Evolutionary conservation across 2,113 vertebrate species (phyloP), one percentile per base, ranked within the genome.

Genomic region (Epinephelus cyanopodus): DNA sequence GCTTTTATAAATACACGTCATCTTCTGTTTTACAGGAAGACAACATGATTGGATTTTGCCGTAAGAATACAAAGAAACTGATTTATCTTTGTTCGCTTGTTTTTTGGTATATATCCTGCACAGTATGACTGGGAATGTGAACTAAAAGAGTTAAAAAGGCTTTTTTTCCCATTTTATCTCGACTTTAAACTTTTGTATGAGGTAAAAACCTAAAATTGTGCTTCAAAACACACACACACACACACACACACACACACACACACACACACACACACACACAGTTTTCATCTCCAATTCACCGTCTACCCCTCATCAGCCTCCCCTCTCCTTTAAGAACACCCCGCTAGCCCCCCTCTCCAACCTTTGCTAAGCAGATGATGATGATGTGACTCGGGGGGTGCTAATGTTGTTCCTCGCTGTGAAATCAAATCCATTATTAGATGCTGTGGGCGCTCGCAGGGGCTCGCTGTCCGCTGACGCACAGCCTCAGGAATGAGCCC

Each of bases 401-500:
- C 74, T 71, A 57, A 81, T 67, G 67, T 78, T 80, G 87, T 78
- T 92, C 60, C 87, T 90, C 60, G 50, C 86, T 88, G 79, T 84
- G 89, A 94, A 91, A 92, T 88, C 83, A 82, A 82, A 86, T 87
- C 78, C 84, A 77, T 92, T 92, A 92, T 92, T 90, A 84, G 91
- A 85, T 54, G 84, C 79, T 54, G 61, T 56, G 75, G 64, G 86
- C 84, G 80, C 82, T 89, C 84, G 17, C 67, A 62, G 85, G 89
- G 92, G 87, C 92, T 87, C 76, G 84, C 78, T 81, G 92, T 88
- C 87, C 86, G 87, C 91, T 95, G 94, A 95, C 92, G 92, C 88
- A 92, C 45, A 3, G 86, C 93, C 82, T 94, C 90, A 95, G 94
- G 94, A 95, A 95, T 95, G 94, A 93, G 89, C 92, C 83, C 67